A percentile compares a stretch with the other conserved stretches of the same genome.
Evolutionary conservation across 2,888 invertebrate species (phyloP).

Genomic region (Xestia xanthographa): DNA sequence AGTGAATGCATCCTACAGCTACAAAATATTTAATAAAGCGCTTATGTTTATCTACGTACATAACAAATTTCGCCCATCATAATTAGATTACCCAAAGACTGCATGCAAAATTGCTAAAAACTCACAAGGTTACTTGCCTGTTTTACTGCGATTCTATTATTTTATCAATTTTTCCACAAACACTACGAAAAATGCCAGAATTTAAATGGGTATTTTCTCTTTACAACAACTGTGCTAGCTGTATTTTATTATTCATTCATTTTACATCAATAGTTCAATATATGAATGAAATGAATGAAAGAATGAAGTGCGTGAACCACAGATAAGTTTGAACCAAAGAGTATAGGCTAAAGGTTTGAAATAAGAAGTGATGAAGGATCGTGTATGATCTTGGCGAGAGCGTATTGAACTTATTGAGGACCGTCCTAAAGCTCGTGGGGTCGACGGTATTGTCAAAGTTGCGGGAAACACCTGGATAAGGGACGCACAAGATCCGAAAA

Average conservation of each 20-base stretch:
- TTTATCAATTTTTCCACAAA: slow-evolving; percentile 33
- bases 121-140: slow-evolving; percentile 51
- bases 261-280: slow-evolving; percentile 51
- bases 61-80: slow-evolving; percentile 48
- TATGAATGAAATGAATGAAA: slow-evolving; percentile 38
- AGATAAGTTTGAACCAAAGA: not conserved
- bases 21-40: slow-evolving; percentile 36
- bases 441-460: no score
- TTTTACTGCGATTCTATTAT: slow-evolving; percentile 32
- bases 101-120: slow-evolving; percentile 5
- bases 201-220: slow-evolving; percentile 38
- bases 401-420: no score
- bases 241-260: slow-evolving; percentile 40
- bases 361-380: no score
- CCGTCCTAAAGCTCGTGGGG: no score
- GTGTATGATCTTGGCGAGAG: no score
- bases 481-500: no score
- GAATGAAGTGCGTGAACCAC: slow-evolving; percentile 6
- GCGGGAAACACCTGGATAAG: no score
- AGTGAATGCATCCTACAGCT: slow-evolving; percentile 17
- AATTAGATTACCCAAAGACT: slow-evolving; percentile 57
- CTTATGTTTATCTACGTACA: slow-evolving; percentile 62
- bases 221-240: slow-evolving; percentile 16
- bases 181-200: slow-evolving; percentile 46
- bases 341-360: no score